Evolutionary conservation across 2,113 vertebrate genomes (phyloP).

Genomic region (Diadophis punctatus): DNA sequence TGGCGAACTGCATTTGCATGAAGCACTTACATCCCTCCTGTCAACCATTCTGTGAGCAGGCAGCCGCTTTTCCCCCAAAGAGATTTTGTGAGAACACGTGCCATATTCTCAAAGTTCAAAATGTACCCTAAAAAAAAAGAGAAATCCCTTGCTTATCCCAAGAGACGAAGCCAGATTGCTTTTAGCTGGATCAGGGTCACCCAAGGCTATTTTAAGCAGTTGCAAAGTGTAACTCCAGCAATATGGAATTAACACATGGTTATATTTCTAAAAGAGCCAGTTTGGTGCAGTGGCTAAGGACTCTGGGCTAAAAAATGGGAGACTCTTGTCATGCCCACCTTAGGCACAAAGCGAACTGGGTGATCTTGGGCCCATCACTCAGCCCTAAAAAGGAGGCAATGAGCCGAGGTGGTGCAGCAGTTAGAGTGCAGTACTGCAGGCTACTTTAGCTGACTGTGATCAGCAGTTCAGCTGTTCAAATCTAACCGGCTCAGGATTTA

Average conservation of each 20-base stretch:
- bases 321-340: background rate
- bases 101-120: background rate
- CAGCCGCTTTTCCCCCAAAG: background rate
- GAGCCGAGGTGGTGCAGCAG: too few species aligned
- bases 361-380: background rate
- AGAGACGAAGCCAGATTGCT: background rate
- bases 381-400: background rate
- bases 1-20: background rate
- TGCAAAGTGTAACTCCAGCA: background rate
- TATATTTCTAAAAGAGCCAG: background rate
- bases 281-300: background rate
- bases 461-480: too few species aligned
- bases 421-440: too few species aligned
- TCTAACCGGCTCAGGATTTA: too few species aligned
- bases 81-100: background rate
- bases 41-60: background rate
- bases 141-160: background rate
- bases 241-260: background rate
- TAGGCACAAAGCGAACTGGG: background rate
- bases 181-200: background rate
- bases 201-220: background rate
- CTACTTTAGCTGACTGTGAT: too few species aligned
- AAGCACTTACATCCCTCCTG: background rate
- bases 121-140: background rate
- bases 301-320: background rate